These are phyloP conservation scores for Collichthys lucidus DNA, from an alignment of 2,113 vertebrate species.

Conservation along the genomic window DNA sequence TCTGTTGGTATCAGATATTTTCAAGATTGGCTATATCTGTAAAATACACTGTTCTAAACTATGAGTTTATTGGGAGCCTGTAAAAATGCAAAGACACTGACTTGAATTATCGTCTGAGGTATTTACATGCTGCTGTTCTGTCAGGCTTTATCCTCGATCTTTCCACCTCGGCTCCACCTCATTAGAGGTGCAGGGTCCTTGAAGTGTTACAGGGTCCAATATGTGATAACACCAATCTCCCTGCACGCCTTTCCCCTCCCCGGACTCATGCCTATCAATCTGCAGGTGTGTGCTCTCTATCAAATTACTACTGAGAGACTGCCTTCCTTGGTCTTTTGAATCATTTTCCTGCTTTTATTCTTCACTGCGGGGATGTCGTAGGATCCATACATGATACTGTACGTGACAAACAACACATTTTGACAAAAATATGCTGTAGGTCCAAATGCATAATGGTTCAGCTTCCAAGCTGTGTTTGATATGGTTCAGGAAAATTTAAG, in stretches of 20 bases:
- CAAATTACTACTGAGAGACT: conserved; percentile 47
- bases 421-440: background rate
- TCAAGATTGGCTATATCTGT: background rate
- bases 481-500: background rate
- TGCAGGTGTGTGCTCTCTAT: conserved; percentile 42
- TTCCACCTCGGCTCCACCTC: conserved; percentile 49
- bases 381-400: background rate
- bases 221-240: conserved; percentile 59
- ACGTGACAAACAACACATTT: background rate
- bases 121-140: conserved; percentile 35
- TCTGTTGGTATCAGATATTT: background rate
- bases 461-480: conserved; percentile 4
- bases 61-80: background rate
- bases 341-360: conserved; percentile 37
- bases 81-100: background rate
- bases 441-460: background rate
- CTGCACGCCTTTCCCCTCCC: conserved; percentile 25
- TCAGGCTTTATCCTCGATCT: conserved; percentile 44
- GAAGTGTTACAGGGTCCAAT: conserved; percentile 46
- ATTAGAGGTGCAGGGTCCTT: conserved; percentile 46
- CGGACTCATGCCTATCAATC: conserved; percentile 61
- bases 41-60: background rate
- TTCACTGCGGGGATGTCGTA: conserved; percentile 25
- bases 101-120: background rate
- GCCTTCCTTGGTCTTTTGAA: conserved; percentile 26